A percentile compares a stretch with the other conserved stretches of the same genome.
These are phyloP conservation scores for Columba livia DNA, from an alignment of 2,113 vertebrate genomes.

Conservation along the genomic window DNA sequence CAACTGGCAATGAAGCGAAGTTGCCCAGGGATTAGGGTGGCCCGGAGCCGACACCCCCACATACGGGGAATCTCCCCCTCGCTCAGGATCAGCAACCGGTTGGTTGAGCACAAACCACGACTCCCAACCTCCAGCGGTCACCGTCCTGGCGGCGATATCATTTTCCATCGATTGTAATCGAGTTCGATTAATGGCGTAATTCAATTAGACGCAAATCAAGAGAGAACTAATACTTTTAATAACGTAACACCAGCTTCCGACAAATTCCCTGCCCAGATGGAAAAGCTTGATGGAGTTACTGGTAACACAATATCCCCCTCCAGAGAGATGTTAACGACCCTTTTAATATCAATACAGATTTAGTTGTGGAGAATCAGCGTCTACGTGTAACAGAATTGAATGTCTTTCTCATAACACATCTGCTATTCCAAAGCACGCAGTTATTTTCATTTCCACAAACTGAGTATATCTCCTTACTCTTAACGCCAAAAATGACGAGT, in stretches of 20 bases:
- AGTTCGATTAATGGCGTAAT: background rate
- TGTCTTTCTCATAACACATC: background rate
- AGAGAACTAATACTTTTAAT: background rate
- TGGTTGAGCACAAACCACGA: background rate
- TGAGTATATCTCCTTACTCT: background rate
- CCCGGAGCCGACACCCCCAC: background rate
- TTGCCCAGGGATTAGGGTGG: background rate
- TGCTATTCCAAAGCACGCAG: background rate
- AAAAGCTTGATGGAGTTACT: background rate
- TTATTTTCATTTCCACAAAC: background rate
- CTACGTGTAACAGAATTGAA: background rate
- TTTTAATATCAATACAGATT: background rate
- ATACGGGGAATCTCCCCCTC: background rate
- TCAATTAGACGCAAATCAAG: constrained; percentile 17
- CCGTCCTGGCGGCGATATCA: background rate
- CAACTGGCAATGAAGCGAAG: background rate
- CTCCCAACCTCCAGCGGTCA: background rate
- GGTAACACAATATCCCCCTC: background rate
- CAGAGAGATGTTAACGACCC: background rate
- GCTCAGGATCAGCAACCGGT: background rate
- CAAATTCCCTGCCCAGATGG: background rate
- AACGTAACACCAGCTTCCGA: background rate
- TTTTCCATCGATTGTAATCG: background rate
- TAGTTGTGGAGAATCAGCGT: background rate
- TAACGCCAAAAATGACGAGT: background rate